These are phyloP conservation scores for Buathra laborator DNA, from an alignment of 2,888 invertebrate species.

Conservation along the genomic window DNA sequence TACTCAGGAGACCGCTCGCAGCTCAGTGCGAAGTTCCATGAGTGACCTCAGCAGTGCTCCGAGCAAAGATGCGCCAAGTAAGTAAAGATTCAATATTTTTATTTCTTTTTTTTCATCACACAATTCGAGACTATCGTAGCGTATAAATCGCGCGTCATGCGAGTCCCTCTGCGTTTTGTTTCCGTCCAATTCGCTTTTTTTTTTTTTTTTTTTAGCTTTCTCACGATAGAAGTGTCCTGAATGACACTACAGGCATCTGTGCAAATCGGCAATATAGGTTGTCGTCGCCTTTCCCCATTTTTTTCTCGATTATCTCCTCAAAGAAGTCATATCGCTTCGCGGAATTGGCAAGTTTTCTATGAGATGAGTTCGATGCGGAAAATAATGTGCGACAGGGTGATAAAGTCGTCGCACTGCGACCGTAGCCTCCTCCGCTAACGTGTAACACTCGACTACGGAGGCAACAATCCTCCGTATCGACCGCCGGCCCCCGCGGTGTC, in stretches of 20 bases:
- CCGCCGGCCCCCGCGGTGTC: constrained; percentile 46
- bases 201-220: background rate
- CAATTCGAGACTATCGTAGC: too few species aligned
- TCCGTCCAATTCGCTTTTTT: background rate
- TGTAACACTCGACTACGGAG: constrained; percentile 40
- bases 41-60: constrained; percentile 83
- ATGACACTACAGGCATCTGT: background rate
- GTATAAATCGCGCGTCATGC: too few species aligned
- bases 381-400: constrained; percentile 12
- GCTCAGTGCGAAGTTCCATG: constrained; percentile 83
- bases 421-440: background rate
- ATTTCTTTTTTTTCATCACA: background rate
- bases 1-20: constrained; percentile 83
- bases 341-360: background rate
- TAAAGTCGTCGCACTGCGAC: constrained; percentile 9
- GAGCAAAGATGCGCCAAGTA: constrained; percentile 81
- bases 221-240: background rate
- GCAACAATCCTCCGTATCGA: constrained; percentile 67
- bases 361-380: background rate
- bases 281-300: background rate
- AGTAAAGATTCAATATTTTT: constrained; percentile 71
- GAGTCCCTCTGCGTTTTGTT: background rate
- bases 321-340: background rate
- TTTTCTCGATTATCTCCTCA: background rate
- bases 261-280: constrained; percentile 20